These are phyloP conservation scores for Hirudinaria manillensis DNA, from an alignment of 2,888 invertebrate genomes.

Conservation along the genomic window DNA sequence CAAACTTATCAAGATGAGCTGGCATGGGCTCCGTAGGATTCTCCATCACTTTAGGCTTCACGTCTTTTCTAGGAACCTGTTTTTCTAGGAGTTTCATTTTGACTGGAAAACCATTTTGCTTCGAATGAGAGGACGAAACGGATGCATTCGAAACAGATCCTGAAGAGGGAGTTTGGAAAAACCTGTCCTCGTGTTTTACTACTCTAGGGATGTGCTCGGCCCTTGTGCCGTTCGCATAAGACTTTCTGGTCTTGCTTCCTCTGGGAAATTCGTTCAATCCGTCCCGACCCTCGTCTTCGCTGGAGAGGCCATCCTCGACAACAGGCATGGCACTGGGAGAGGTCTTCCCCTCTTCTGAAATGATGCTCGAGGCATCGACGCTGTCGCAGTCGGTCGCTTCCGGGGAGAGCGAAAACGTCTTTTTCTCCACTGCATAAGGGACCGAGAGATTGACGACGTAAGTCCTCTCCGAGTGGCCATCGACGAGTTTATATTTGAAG, in stretches of 20 bases:
- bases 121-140: background rate
- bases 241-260: background rate
- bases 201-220: background rate
- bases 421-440: constrained; percentile 18
- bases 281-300: constrained; percentile 72
- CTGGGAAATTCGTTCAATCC: background rate
- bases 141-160: background rate
- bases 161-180: constrained; percentile 7
- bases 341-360: constrained; percentile 46
- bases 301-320: constrained; percentile 85
- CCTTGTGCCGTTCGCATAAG: background rate
- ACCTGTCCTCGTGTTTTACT: constrained; percentile 22
- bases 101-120: background rate
- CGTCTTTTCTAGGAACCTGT: background rate
- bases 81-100: constrained; percentile 7
- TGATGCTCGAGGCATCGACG: constrained; percentile 69
- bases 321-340: constrained; percentile 67
- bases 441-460: constrained; percentile 35
- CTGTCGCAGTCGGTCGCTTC: constrained; percentile 89
- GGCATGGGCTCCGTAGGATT: background rate
- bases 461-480: background rate
- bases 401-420: constrained; percentile 63
- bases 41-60: background rate
- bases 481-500: background rate
- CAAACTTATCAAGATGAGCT: background rate